These are phyloP conservation scores for Apis laboriosa DNA, from an alignment of 1,140 invertebrate genomes.

Conservation along the genomic window DNA sequence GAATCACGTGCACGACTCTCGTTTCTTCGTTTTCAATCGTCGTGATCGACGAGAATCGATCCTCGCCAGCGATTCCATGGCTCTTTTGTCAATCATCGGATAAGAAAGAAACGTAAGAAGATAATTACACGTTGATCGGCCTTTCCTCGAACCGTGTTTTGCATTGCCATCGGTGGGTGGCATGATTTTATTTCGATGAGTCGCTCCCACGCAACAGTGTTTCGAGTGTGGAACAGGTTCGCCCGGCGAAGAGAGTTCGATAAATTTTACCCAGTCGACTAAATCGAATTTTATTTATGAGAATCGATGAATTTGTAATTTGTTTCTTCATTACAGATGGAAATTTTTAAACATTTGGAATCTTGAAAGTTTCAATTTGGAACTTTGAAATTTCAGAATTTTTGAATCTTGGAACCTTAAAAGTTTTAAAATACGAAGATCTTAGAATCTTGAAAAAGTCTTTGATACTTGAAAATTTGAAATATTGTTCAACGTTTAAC, in stretches of 20 bases:
- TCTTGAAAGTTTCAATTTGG: no score
- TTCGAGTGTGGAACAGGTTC: constrained; percentile 38
- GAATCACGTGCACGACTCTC: neutral
- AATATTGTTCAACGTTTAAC: no score
- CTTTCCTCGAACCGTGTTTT: constrained; percentile 34
- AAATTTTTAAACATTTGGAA: no score
- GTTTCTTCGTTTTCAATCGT: neutral
- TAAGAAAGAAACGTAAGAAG: constrained; percentile 6
- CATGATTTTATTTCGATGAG: constrained; percentile 37
- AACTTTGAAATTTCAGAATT: no score
- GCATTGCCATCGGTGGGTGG: constrained; percentile 19
- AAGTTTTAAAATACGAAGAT: no score
- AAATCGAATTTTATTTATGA: neutral
- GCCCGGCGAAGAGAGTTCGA: constrained; percentile 15
- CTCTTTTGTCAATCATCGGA: constrained; percentile 35
- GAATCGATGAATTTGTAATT: no score
- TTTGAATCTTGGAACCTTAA: no score
- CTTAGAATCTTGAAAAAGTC: no score
- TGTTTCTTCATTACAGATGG: no score
- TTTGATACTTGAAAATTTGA: no score
- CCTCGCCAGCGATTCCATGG: constrained; percentile 1
- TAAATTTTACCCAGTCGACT: neutral
- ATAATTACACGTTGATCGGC: constrained; percentile 39
- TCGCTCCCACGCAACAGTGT: constrained; percentile 26
- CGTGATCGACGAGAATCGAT: constrained; percentile 6